Base-by-base conservation (phyloP, 2,888 invertebrate genomes). In the Lumbricus terrestris region DNA sequence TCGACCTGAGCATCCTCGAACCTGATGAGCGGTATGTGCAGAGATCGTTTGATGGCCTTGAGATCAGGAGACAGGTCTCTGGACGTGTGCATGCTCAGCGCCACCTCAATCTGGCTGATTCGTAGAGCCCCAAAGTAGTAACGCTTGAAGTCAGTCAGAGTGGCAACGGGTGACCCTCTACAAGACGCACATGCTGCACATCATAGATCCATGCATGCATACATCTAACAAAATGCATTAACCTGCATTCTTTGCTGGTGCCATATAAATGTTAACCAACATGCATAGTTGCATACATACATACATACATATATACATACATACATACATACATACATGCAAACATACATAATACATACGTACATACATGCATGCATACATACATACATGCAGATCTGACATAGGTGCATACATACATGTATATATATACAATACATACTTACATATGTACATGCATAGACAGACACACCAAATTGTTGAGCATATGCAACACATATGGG, bases 1-100 rank as follows among this genome's bases (percentile, higher is more conserved):
- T 98, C 97, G 29, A 99, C 97, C 85, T 97, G 96, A 29, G 99
- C 99, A 95, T 99, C 98, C 95, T 99, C 99, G 95, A 99, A 99
- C 94, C 97, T 97, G 93, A 99, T 97, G 91, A 99, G 96, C 88
- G 97, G 98, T 88, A 99, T 96, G 1, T 98, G 97, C 90, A 98
- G 96, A 92, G 97, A 96, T 91, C 97, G 96, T 95, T 99, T 99
- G 90, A 98, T 96, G 92, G 96, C 91, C 20, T 96, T 96, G 92
- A 99, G 96, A 93, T 97, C 97, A 0, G 96, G 95, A 0, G 97
- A 96, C 91, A 99, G 95, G 95, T 98, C 98, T 92, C 96, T 96
- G 0, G 97, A 96, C 38, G 99, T 99, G 92, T 97, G 96, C 94
- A 99, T 98, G 94, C 98, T 98, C 91, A 99, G 96, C 2, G 97